A percentile compares a stretch with the other conserved stretches of the same genome.
Conservation (phyloP, 2,888 invertebrate genomes). For the Druceiella hillmani region DNA sequence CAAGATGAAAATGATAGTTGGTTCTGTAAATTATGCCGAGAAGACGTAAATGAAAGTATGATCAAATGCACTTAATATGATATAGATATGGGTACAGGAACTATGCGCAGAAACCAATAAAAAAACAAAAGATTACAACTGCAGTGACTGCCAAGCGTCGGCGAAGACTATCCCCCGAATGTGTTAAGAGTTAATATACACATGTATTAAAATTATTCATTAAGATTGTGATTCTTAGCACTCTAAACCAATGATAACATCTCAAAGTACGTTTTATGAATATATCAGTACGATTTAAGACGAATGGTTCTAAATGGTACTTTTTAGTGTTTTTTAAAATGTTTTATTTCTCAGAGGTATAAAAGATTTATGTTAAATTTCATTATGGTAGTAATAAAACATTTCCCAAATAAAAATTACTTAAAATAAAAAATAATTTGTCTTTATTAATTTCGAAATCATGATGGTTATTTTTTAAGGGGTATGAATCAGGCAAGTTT, state of each 20-base stretch:
- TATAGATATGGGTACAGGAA: constrained; percentile 14
- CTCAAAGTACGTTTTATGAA: too few relatives aligned
- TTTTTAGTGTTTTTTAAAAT: constrained; percentile 4
- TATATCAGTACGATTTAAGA: too few relatives aligned
- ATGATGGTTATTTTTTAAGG: too few relatives aligned
- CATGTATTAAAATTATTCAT: not conserved
- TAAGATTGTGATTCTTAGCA: not conserved
- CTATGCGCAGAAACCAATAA: constrained; percentile 13
- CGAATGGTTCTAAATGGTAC: constrained; percentile 5
- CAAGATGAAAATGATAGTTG: constrained; percentile 12
- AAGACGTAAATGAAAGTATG: constrained; percentile 13
- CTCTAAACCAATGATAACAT: constrained; percentile 4
- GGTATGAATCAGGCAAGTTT: too few relatives aligned
- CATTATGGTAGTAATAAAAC: too few relatives aligned
- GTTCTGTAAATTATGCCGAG: too few relatives aligned
- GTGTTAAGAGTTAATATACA: constrained; percentile 5
- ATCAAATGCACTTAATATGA: constrained; percentile 13
- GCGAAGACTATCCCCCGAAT: constrained; percentile 2
- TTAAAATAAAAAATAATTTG: too few relatives aligned
- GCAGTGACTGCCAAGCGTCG: constrained; percentile 1
- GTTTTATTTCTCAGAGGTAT: constrained; percentile 3
- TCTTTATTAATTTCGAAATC: too few relatives aligned
- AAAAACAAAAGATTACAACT: constrained; percentile 10
- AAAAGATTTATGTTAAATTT: constrained; percentile 3
- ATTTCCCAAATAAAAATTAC: too few relatives aligned